phyloP scores from a whole-genome alignment of 2,888 invertebrate species.

The Dione vanillae region DNA sequence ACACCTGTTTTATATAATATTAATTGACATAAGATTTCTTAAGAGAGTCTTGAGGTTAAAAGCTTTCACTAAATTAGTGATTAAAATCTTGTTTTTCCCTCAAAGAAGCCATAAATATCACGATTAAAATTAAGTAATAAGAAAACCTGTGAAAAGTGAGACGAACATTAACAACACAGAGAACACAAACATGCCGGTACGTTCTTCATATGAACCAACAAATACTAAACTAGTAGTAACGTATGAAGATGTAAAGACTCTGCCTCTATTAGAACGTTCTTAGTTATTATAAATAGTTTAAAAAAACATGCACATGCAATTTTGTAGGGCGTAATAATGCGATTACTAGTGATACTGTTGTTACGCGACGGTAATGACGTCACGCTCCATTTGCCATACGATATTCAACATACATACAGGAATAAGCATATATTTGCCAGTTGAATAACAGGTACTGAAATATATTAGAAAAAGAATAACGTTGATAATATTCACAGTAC shows the following conservation, averaged over 20 bases:
- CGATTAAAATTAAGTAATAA: no score
- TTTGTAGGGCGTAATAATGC: constrained; percentile 43
- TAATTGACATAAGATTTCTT: constrained; percentile 17
- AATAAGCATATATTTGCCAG: constrained; percentile 38
- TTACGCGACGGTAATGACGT: constrained; percentile 44
- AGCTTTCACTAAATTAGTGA: background rate
- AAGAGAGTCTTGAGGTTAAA: background rate
- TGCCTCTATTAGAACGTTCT: background rate
- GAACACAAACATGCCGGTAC: no score
- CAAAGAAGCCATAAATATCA: no score
- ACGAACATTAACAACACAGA: no score
- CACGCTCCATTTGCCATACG: constrained; percentile 46
- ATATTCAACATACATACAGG: constrained; percentile 41
- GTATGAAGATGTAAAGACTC: background rate
- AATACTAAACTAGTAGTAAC: no score
- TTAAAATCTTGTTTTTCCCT: no score
- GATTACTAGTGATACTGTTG: constrained; percentile 39
- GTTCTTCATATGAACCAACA: no score
- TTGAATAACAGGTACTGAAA: constrained; percentile 30
- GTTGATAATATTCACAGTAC: constrained; percentile 22
- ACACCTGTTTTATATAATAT: constrained; percentile 14
- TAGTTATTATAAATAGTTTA: background rate
- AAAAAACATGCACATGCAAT: constrained; percentile 23
- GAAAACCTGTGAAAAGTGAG: no score
- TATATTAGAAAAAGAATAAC: constrained; percentile 29